Conservation (phyloP, 2,113 vertebrate species). For the Oreocharis arfaki region DNA sequence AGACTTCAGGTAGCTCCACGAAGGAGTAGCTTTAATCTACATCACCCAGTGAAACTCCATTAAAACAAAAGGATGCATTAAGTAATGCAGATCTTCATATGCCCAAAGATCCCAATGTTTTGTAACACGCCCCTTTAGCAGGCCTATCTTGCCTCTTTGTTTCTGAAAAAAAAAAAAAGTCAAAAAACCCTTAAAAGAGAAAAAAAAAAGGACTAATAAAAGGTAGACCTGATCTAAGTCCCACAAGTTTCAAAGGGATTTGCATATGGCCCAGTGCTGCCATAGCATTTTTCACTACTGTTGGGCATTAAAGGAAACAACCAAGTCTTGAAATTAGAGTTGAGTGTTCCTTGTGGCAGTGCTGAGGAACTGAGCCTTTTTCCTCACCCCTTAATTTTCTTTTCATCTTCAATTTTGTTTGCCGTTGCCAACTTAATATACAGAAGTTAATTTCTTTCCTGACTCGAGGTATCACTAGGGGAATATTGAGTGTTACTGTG, state of each 20-base stretch:
- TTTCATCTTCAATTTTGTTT: conserved; percentile 62
- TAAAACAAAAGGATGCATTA: not conserved
- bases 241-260: not conserved
- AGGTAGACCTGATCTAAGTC: not conserved
- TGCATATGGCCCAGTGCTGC: not conserved
- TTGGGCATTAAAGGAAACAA: conserved; percentile 11
- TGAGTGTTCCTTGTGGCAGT: not conserved
- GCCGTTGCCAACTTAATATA: conserved; percentile 44
- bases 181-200: not conserved
- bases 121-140: rapidly evolving
- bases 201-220: not conserved
- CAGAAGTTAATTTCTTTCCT: conserved; percentile 58
- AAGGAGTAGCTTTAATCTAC: not conserved
- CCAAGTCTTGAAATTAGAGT: conserved; percentile 14
- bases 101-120: not conserved
- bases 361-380: not conserved
- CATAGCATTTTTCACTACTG: not conserved
- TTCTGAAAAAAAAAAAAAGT: not conserved
- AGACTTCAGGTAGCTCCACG: not conserved
- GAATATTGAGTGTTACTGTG: conserved; percentile 53
- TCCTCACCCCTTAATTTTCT: conserved; percentile 30
- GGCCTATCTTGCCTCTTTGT: not conserved
- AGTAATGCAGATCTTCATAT: not conserved
- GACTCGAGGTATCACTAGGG: conserved; percentile 37
- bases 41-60: not conserved